Percentiles rank a stretch among this genome's conserved stretches.
These are phyloP conservation scores for Dendrolimus punctatus DNA, from an alignment of 1,140 invertebrate genomes.

Conservation along the genomic window DNA sequence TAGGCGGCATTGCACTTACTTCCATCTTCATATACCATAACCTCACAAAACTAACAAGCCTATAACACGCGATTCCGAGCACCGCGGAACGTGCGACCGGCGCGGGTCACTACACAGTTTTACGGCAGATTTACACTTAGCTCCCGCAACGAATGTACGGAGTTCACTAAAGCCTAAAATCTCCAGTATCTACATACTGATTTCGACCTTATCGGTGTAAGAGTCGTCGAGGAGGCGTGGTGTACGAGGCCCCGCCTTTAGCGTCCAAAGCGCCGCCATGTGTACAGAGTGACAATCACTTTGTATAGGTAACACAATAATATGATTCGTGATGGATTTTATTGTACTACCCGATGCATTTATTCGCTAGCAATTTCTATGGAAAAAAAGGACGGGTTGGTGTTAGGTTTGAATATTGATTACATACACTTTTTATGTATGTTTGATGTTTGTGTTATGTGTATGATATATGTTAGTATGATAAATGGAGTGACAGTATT, in stretches of 20 bases:
- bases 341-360: conserved; percentile 60
- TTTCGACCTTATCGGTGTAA: conserved; percentile 56
- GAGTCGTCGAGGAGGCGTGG: conserved; percentile 44
- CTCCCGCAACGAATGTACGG: conserved; percentile 23
- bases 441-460: not conserved
- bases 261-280: conserved; percentile 43
- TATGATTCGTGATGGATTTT: conserved; percentile 70
- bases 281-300: conserved; percentile 64
- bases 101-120: conserved; percentile 52
- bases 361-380: conserved; percentile 51
- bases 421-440: not conserved
- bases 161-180: conserved; percentile 52
- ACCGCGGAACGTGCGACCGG: conserved; percentile 46
- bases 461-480: no score
- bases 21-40: conserved; percentile 50
- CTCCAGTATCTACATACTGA: conserved; percentile 41
- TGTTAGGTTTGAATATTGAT: conserved; percentile 6
- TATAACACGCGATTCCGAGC: conserved; percentile 23
- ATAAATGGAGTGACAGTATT: no score
- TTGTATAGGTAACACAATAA: conserved; percentile 71
- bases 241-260: conserved; percentile 35
- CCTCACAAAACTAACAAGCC: not conserved
- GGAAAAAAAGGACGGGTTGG: conserved; percentile 14
- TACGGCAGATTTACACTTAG: conserved; percentile 48
- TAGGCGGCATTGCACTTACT: conserved; percentile 70